phyloP scores from a whole-genome alignment of 2,888 invertebrate genomes.

The Lymantria monacha region DNA sequence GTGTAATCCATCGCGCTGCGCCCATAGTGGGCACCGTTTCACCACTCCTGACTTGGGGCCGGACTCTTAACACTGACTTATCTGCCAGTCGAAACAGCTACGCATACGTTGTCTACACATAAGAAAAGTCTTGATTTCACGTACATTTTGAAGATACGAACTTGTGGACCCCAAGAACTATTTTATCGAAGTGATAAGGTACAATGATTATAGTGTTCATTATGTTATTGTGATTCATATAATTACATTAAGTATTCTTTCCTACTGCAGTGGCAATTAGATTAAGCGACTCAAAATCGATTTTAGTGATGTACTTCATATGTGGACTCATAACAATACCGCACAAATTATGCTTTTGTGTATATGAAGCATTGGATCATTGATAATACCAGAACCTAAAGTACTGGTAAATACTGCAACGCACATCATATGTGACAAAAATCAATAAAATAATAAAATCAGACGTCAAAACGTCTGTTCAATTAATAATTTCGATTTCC shows the following conservation, averaged over 20 bases:
- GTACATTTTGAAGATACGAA: neutral
- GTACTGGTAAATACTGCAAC: too few relatives aligned
- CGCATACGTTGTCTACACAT: constrained; percentile 65
- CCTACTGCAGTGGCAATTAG: constrained; percentile 18
- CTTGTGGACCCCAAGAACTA: neutral
- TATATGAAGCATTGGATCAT: too few relatives aligned
- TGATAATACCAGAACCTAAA: too few relatives aligned
- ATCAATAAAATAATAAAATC: too few relatives aligned
- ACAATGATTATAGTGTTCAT: constrained; percentile 37
- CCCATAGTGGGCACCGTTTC: constrained; percentile 78
- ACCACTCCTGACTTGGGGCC: constrained; percentile 73
- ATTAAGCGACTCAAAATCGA: constrained; percentile 13
- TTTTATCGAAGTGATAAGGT: constrained; percentile 14
- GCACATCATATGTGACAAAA: too few relatives aligned
- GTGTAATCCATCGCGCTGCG: constrained; percentile 68
- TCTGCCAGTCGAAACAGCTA: constrained; percentile 54
- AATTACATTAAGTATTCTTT: constrained; percentile 21
- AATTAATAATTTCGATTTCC: neutral
- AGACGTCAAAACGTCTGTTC: too few relatives aligned
- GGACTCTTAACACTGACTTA: constrained; percentile 73
- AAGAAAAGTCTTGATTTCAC: constrained; percentile 15
- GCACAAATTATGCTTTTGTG: neutral
- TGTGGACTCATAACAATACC: neutral
- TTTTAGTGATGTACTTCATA: constrained; percentile 15
- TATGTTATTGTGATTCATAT: constrained; percentile 19